phyloP scores from a whole-genome alignment of 2,113 vertebrate genomes.

The Psilopogon haemacephalus region DNA sequence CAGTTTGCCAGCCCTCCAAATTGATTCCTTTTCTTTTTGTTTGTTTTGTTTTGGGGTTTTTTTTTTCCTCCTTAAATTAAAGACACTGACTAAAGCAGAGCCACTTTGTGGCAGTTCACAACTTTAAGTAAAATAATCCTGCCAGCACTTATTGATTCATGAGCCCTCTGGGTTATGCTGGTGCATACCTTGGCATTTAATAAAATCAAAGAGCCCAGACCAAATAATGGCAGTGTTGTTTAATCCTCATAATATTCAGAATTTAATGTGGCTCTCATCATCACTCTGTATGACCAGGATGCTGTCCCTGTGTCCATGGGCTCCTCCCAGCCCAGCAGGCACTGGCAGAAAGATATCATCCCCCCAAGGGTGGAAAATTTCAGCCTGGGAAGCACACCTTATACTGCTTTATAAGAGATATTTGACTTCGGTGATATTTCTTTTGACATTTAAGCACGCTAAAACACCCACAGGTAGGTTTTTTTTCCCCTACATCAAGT shows the following conservation, averaged over 20 bases:
- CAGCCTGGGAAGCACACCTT: neutral
- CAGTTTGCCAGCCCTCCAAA: neutral
- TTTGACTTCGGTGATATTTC: neutral
- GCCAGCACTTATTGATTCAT: conserved; percentile 12
- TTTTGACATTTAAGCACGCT: neutral
- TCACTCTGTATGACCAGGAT: neutral
- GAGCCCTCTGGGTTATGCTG: neutral
- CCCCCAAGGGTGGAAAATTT: neutral
- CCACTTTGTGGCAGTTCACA: neutral
- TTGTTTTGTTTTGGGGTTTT: neutral
- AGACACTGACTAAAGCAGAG: neutral
- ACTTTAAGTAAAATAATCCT: neutral
- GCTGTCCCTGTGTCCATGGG: neutral
- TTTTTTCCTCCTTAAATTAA: neutral
- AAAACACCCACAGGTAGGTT: neutral
- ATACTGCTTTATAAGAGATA: neutral
- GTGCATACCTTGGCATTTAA: neutral
- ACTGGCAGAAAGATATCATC: neutral
- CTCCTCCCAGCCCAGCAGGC: neutral
- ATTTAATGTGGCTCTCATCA: neutral
- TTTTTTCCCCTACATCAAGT: neutral
- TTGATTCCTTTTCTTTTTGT: neutral
- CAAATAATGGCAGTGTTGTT: neutral
- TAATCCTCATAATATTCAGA: neutral
- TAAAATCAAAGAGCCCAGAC: neutral